Conservation (phyloP, 2,113 vertebrate genomes). For the Daphoenositta chrysoptera region DNA sequence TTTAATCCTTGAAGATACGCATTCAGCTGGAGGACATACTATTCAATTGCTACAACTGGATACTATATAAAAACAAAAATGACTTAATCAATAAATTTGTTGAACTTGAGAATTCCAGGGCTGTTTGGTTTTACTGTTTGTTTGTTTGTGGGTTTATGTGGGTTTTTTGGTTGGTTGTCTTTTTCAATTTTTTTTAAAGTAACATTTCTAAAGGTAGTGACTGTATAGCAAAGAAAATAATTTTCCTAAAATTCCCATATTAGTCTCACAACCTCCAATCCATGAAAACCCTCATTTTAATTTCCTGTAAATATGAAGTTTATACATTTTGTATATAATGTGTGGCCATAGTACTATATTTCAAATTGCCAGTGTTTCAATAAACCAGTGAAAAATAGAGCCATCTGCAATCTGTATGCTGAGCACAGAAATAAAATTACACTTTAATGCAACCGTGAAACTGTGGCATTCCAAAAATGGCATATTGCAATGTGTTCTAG, state of each 20-base stretch:
- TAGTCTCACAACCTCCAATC: not conserved
- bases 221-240: not conserved
- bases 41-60: not conserved
- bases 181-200: not conserved
- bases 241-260: not conserved
- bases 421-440: slow-evolving; percentile 40
- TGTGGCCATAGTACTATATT: not conserved
- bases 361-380: not conserved
- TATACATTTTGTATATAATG: not conserved
- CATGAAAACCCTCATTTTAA: not conserved
- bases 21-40: not conserved
- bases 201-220: not conserved
- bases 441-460: slow-evolving; percentile 41
- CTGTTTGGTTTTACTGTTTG: not conserved
- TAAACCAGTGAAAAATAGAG: slow-evolving; percentile 1
- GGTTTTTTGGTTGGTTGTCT: fast-evolving
- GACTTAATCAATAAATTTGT: not conserved
- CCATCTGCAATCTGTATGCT: not conserved
- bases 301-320: not conserved
- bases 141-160: not conserved
- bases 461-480: slow-evolving; percentile 60
- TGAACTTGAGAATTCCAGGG: not conserved
- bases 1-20: not conserved
- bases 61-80: not conserved
- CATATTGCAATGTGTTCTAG: slow-evolving; percentile 36